These are phyloP conservation scores for Manduca sexta DNA, from an alignment of 1,140 invertebrate genomes.

Conservation along the genomic window DNA sequence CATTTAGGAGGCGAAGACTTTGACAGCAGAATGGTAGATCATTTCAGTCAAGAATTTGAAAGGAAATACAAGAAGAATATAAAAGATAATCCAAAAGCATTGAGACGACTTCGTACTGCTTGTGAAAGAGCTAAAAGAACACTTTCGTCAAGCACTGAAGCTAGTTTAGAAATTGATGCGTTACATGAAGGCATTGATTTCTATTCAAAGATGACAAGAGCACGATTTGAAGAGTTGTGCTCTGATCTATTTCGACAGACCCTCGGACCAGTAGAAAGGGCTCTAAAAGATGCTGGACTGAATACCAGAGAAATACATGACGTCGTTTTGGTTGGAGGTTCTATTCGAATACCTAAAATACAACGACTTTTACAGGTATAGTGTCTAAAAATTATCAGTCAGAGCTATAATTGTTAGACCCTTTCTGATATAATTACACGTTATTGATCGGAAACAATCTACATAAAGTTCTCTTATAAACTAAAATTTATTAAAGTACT, in stretches of 20 bases:
- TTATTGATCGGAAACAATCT: no score
- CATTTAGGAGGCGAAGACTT: constrained; percentile 86
- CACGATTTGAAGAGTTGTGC: constrained; percentile 90
- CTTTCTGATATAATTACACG: no score
- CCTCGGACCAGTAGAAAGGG: constrained; percentile 81
- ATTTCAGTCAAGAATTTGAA: constrained; percentile 86
- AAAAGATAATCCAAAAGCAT: constrained; percentile 81
- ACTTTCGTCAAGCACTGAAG: constrained; percentile 79
- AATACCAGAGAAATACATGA: constrained; percentile 80
- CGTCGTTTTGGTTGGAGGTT: constrained; percentile 79
- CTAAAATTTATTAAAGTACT: no score
- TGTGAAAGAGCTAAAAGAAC: constrained; percentile 83
- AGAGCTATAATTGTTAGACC: no score
- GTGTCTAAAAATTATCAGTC: background rate
- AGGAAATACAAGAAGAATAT: constrained; percentile 89
- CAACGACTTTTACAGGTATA: constrained; percentile 75
- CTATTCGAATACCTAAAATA: constrained; percentile 79
- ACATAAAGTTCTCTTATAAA: no score
- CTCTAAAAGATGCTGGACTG: constrained; percentile 82
- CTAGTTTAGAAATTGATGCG: constrained; percentile 83
- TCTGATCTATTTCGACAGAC: constrained; percentile 85
- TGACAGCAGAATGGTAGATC: constrained; percentile 88
- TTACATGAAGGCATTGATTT: constrained; percentile 88
- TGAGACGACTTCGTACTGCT: constrained; percentile 84
- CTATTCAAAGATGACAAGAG: constrained; percentile 88